These are phyloP conservation scores for Limnodromus scolopaceus DNA, from an alignment of 2,797 vertebrate species.

Conservation along the genomic window DNA sequence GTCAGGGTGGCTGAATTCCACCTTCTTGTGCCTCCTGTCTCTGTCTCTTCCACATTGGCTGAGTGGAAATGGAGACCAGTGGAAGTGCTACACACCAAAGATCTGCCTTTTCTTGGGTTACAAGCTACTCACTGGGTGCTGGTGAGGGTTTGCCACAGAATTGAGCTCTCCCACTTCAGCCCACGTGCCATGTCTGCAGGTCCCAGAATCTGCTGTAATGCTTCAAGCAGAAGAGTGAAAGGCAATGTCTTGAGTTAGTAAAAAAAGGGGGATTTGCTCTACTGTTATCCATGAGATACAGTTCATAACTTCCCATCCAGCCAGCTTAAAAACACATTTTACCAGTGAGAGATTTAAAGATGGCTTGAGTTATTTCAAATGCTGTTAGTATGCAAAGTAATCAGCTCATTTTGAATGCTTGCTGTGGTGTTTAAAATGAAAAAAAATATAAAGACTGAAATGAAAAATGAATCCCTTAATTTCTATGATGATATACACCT, in stretches of 20 bases:
- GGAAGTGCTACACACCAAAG: no score
- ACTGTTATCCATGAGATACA: background rate
- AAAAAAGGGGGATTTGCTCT: background rate
- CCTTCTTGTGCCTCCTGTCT: background rate
- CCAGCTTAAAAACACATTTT: background rate
- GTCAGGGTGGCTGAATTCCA: background rate
- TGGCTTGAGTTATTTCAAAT: background rate
- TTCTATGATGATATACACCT: background rate
- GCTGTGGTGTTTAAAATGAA: background rate
- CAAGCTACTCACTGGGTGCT: background rate
- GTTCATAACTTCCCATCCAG: background rate
- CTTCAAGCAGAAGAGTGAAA: background rate
- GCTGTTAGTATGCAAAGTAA: background rate
- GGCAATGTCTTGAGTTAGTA: background rate
- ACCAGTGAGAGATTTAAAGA: background rate
- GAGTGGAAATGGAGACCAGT: background rate
- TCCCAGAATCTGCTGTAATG: background rate
- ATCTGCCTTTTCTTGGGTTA: background rate
- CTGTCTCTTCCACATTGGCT: background rate
- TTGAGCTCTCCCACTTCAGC: background rate
- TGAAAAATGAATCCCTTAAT: background rate
- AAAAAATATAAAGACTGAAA: background rate
- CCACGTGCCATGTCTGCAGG: fast-evolving
- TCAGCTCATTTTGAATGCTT: background rate
- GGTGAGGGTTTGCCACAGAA: background rate